Evolutionary conservation across 1,140 invertebrate genomes (phyloP), one percentile per base, ranked within the genome.

Genomic region (Amyelois transitella): DNA sequence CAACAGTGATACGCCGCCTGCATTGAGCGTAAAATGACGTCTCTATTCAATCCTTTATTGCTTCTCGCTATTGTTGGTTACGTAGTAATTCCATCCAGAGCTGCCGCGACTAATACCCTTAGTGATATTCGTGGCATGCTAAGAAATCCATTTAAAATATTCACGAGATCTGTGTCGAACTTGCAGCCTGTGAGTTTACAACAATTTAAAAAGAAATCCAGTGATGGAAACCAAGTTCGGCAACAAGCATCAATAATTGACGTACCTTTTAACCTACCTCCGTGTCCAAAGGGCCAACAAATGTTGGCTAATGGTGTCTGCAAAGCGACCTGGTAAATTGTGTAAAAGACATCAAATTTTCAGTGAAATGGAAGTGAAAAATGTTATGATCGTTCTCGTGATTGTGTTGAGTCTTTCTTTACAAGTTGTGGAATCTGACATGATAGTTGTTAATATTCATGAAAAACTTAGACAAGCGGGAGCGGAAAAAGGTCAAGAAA

Each of bases 371-470:
- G 32, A 28, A 51, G 14, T 54, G 18, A 8, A 25, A 53, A 77
- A 85, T 85, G 80, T 65, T 70, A 60, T 75, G 64, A 68, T 71
- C 58, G 66, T 63, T 53, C 72, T 75, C 64, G 61, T 78, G 68
- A 58, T 84, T 60, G 66, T 77, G 66, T 51, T 80, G 17, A 52
- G 64, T 45, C 53, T 64, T 20, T 55, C 66, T 4, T 72, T 77
- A n/a, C n/a, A n/a, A 22, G 4, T n/a, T 10, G 20, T 48, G 45
- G 18, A 21, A 48, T 20, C 1, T 18, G 19, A 19, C 1, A n/a
- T 48, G 7, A 10, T 32, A 14, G n/a, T 38, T 14, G 17, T 48
- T 20, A 48, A 17, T 21, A 21, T 48, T n/a, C 14, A n/a, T 19
- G 45, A 48, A 12, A 48, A 48, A 20, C 18, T 48, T 14, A 14